Percentiles rank a stretch among this genome's conserved stretches.
Conservation (phyloP, 2,113 vertebrate species). For the Haliaeetus leucogaster region DNA sequence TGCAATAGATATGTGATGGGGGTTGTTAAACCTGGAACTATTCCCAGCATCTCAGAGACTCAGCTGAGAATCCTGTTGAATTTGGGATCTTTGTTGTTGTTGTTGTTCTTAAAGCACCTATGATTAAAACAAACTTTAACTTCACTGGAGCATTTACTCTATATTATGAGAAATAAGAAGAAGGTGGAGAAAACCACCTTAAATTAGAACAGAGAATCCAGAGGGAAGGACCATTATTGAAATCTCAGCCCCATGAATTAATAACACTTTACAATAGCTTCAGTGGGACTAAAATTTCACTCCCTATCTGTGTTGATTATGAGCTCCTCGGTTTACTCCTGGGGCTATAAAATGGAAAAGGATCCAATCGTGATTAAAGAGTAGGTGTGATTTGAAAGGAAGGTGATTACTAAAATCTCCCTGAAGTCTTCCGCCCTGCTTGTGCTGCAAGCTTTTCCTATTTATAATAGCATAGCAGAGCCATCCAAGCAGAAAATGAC, state of each 20-base stretch:
- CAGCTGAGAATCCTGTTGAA: neutral
- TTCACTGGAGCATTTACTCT: neutral
- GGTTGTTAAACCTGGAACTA: neutral
- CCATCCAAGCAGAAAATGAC: slow-evolving; percentile 53
- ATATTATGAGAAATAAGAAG: neutral
- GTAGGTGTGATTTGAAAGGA: slow-evolving; percentile 46
- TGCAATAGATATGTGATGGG: neutral
- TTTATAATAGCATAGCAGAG: slow-evolving; percentile 21
- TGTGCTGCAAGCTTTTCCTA: slow-evolving; percentile 6
- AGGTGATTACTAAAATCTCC: slow-evolving; percentile 39
- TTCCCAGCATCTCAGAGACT: neutral
- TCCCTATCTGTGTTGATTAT: slow-evolving; percentile 4
- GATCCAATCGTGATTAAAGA: slow-evolving; percentile 3
- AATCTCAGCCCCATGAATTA: neutral
- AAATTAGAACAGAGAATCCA: neutral
- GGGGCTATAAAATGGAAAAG: slow-evolving; percentile 7
- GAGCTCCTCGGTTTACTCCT: neutral
- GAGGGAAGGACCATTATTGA: neutral
- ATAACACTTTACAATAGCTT: neutral
- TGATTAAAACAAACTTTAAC: neutral
- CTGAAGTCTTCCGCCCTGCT: slow-evolving; percentile 7
- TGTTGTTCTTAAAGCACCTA: neutral
- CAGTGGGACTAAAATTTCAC: neutral
- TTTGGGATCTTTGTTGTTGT: neutral
- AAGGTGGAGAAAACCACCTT: neutral